phyloP scores from a whole-genome alignment of 2,888 invertebrate species.

The Lochmaea capreae region DNA sequence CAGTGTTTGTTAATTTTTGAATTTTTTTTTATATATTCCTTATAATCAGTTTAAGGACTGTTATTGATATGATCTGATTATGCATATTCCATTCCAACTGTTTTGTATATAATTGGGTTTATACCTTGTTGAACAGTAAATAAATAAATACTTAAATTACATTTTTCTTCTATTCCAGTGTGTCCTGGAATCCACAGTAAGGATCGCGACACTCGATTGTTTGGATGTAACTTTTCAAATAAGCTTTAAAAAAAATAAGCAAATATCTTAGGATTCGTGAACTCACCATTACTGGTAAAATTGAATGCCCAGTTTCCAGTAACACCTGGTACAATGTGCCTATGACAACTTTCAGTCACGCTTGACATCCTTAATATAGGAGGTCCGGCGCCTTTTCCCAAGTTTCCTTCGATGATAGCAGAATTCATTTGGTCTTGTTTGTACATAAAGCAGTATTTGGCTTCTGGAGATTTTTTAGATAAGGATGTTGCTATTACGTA shows the following conservation, averaged over 20 bases:
- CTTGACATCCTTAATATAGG: slow-evolving; percentile 67
- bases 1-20: too few species aligned
- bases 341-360: slow-evolving; percentile 71
- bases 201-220: too few species aligned
- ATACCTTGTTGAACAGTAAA: too few species aligned
- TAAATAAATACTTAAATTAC: too few species aligned
- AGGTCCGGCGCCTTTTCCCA: slow-evolving; percentile 55
- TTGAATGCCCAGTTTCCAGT: slow-evolving; percentile 74
- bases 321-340: slow-evolving; percentile 68
- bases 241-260: neutral
- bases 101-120: too few species aligned
- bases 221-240: too few species aligned
- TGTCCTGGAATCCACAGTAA: too few species aligned
- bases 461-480: slow-evolving; percentile 67
- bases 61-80: too few species aligned
- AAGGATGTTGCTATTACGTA: slow-evolving; percentile 77
- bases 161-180: too few species aligned
- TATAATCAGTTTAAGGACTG: too few species aligned
- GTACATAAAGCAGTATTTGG: slow-evolving; percentile 75
- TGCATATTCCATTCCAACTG: too few species aligned
- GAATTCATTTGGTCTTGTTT: slow-evolving; percentile 59
- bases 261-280: slow-evolving; percentile 6
- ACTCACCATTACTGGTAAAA: slow-evolving; percentile 75
- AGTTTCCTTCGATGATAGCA: slow-evolving; percentile 52
- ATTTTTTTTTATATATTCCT: too few species aligned